phyloP scores from a whole-genome alignment of 2,888 invertebrate genomes.

The Empis stercorea region DNA sequence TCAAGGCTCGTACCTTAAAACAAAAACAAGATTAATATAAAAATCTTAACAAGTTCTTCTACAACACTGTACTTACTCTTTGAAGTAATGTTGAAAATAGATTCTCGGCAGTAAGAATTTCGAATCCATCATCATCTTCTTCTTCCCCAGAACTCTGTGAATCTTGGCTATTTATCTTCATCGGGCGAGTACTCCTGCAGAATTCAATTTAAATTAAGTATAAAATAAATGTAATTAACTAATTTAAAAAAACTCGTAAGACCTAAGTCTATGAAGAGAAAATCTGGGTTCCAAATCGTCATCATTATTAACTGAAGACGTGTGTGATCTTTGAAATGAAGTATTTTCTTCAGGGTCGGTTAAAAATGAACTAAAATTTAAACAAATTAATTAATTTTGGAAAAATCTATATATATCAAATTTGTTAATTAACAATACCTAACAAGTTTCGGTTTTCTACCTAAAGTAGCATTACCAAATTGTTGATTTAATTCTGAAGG shows the following conservation, averaged over 20 bases:
- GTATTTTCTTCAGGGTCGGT: constrained; percentile 57
- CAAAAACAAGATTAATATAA: constrained; percentile 1
- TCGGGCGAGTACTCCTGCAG: constrained; percentile 39
- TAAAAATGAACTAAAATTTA: constrained; percentile 44
- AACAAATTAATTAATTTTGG: neutral
- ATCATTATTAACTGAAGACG: constrained; percentile 43
- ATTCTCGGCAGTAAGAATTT: constrained; percentile 81
- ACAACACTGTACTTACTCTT: constrained; percentile 56
- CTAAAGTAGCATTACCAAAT: too few relatives aligned
- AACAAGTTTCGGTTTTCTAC: constrained; percentile 46
- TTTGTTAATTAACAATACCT: constrained; percentile 39
- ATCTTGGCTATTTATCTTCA: constrained; percentile 40
- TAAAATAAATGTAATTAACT: too few relatives aligned
- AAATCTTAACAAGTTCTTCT: too few relatives aligned
- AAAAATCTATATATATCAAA: neutral
- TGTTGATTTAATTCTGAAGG: constrained; percentile 45
- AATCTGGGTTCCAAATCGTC: constrained; percentile 46
- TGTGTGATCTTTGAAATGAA: constrained; percentile 45
- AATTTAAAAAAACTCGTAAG: too few relatives aligned
- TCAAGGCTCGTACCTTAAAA: constrained; percentile 62
- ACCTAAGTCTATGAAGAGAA: constrained; percentile 54
- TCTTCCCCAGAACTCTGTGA: constrained; percentile 78
- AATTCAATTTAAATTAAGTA: neutral
- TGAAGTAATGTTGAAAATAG: constrained; percentile 76
- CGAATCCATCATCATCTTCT: constrained; percentile 83